A percentile compares a stretch with the other conserved stretches of the same genome.
phyloP scores from a whole-genome alignment of 2,797 vertebrate genomes.

The Hylomyscus alleni region DNA sequence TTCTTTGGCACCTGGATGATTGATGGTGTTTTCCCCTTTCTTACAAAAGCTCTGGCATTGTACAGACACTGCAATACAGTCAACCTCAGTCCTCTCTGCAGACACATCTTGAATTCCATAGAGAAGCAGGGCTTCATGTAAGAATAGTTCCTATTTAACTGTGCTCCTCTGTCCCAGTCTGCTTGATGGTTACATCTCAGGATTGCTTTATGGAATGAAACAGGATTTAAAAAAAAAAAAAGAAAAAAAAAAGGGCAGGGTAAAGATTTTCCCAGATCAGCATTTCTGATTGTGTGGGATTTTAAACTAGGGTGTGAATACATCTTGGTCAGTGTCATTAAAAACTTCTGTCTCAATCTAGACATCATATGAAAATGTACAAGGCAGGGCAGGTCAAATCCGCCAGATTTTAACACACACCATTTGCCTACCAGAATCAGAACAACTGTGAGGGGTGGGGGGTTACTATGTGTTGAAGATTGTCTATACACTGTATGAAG shows the following conservation, averaged over 20 bases:
- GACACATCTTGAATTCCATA: slow-evolving; percentile 68
- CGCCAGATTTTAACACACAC: neutral
- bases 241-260: too few relatives aligned
- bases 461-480: neutral
- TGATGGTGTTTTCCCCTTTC: slow-evolving; percentile 68
- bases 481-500: neutral
- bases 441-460: neutral
- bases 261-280: slow-evolving; percentile 40
- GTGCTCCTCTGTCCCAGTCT: neutral
- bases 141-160: slow-evolving; percentile 58
- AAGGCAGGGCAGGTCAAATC: neutral
- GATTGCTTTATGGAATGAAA: slow-evolving; percentile 60
- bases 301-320: slow-evolving; percentile 13
- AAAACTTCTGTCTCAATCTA: slow-evolving; percentile 56
- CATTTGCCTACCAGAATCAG: slow-evolving; percentile 47
- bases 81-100: slow-evolving; percentile 53
- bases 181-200: neutral
- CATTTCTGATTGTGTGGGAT: slow-evolving; percentile 47
- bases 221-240: neutral
- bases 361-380: slow-evolving; percentile 60
- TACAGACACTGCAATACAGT: slow-evolving; percentile 38
- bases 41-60: slow-evolving; percentile 47
- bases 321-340: slow-evolving; percentile 25
- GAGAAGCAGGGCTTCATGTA: neutral
- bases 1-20: slow-evolving; percentile 67